Evolutionary conservation across 2,113 vertebrate species (phyloP).

Genomic region (Echinops telfairi): DNA sequence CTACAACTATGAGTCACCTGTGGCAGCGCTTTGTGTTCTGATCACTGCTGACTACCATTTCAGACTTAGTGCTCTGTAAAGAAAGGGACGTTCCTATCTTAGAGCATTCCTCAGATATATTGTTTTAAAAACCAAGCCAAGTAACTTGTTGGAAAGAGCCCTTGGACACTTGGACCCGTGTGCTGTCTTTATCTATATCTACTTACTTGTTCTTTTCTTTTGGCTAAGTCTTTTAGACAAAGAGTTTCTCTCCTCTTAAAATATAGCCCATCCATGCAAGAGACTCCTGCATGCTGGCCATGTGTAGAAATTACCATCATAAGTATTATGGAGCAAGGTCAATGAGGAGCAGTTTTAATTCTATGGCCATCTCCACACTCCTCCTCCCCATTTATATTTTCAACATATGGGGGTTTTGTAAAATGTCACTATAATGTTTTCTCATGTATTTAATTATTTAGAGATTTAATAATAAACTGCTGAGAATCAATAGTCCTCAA

Average conservation of each 20-base stretch:
- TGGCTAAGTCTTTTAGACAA: neutral
- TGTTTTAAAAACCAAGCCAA: neutral
- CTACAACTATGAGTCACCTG: neutral
- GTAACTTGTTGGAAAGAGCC: constrained; percentile 10
- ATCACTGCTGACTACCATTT: neutral
- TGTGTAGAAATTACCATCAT: neutral
- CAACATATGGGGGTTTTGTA: constrained; percentile 65
- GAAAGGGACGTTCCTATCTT: neutral
- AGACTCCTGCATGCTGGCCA: neutral
- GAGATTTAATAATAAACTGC: constrained; percentile 81
- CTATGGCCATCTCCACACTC: neutral
- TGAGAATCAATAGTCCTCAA: constrained; percentile 63
- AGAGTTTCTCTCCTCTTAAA: neutral
- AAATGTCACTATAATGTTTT: constrained; percentile 65
- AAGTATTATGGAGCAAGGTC: neutral
- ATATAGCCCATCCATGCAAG: neutral
- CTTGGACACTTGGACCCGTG: neutral
- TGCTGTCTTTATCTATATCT: neutral
- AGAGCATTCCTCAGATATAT: neutral
- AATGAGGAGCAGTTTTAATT: constrained; percentile 46
- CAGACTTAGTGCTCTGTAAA: neutral
- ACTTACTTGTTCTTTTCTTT: neutral
- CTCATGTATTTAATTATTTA: constrained; percentile 85
- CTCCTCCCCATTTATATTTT: constrained; percentile 49
- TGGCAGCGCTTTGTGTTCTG: neutral